Base-by-base conservation (phyloP, 2,888 invertebrate genomes). In the Dynastes grantii region DNA sequence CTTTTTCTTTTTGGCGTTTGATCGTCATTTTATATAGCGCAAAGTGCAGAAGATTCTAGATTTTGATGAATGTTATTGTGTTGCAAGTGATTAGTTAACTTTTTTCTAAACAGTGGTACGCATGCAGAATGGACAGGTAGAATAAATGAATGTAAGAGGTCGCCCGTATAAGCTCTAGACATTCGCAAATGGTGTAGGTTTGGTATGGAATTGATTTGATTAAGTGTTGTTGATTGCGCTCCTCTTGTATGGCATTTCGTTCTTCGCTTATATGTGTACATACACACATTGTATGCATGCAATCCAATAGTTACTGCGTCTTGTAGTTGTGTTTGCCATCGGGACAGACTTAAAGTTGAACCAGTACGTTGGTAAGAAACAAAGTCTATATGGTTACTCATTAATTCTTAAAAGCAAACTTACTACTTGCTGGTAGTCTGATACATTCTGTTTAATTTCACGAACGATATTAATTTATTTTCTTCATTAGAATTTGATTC, bases 41-140 rank as follows among this genome's bases (percentile, higher is more conserved):
- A 58, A 22, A 51, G 51, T 68, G 16, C 29, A 61, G 73, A 11
- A 61, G 29, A 45, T 75, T 61, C 73, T 61, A 61, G 61, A 73
- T 61, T 73, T 58, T 73, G 37, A 45, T 75, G 61, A 61, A 75
- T 49, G 73, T 75, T 61, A 40, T 71, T 73, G 61, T 63, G 73
- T 63, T 27, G 45, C 61, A 75, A 75, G 63, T 75, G 61, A 63
- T 49, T 75, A 63, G 73, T 75, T 75, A 75, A 45, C 49, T 75
- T 75, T 63, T 49, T 75, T 61, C 45, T 11, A 37, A n/a, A n/a
- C 37, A 63, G 45, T 27, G 16, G 45, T 40, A 58, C 27, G 27
- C 40, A 75, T 11, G 37, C 32, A 16, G 37, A 55, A 32, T 27
- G 53, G 16, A 53, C 55, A 70, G n/a, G 53, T n/a, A 8, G 53